These are phyloP conservation scores for Choristoneura fumiferana DNA, from an alignment of 1,140 invertebrate genomes.

Conservation along the genomic window DNA sequence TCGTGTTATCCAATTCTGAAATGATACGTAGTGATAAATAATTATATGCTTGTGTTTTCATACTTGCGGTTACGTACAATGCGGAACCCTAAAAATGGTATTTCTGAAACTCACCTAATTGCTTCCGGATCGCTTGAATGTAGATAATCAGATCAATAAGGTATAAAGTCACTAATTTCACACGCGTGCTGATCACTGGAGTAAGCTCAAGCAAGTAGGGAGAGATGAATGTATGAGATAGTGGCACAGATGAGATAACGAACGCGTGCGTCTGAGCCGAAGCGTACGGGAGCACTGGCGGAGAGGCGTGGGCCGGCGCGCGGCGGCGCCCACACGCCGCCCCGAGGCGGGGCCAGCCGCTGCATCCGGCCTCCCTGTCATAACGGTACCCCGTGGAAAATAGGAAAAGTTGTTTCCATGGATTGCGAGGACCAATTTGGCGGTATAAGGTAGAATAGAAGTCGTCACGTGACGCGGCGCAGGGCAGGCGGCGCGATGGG, in stretches of 20 bases:
- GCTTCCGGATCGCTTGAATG: not conserved
- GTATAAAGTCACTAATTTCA: constrained; percentile 15
- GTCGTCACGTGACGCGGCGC: not conserved
- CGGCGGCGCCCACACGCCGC: constrained; percentile 43
- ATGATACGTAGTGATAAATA: too few species aligned
- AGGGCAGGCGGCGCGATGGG: constrained; percentile 23
- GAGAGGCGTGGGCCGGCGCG: constrained; percentile 38
- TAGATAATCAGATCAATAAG: not conserved
- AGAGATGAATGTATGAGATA: not conserved
- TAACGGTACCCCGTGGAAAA: constrained; percentile 10
- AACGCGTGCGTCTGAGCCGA: constrained; percentile 28
- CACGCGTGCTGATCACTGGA: constrained; percentile 3
- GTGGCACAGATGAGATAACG: constrained; percentile 7
- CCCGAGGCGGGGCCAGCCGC: constrained; percentile 23
- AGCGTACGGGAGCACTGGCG: constrained; percentile 57
- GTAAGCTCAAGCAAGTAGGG: not conserved
- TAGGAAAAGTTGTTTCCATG: constrained; percentile 18
- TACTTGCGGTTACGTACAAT: too few species aligned
- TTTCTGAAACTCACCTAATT: not conserved
- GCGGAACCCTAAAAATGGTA: too few species aligned
- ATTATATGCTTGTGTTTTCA: too few species aligned
- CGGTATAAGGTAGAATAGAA: not conserved
- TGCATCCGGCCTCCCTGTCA: not conserved
- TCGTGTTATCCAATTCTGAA: too few species aligned
- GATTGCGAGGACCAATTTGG: constrained; percentile 29